Evolutionary conservation across 1,140 invertebrate genomes (phyloP).

Genomic region (Drosophila sturtevanti): DNA sequence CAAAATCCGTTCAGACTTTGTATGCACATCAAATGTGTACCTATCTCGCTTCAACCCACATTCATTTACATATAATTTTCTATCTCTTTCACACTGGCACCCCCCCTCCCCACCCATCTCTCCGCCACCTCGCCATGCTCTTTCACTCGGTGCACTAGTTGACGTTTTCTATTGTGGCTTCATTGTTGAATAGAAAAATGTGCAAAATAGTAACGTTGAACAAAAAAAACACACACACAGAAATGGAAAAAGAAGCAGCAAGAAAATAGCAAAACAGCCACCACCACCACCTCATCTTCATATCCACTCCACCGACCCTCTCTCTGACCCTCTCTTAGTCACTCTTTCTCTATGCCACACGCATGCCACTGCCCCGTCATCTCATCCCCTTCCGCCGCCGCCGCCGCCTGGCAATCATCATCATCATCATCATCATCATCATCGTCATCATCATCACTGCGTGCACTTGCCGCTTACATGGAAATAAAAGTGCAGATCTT

Average conservation of each 20-base stretch:
- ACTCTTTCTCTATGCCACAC: slow-evolving; percentile 44
- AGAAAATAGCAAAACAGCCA: slow-evolving; percentile 74
- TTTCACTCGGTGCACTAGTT: slow-evolving; percentile 65
- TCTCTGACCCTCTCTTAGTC: neutral
- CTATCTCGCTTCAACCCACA: slow-evolving; percentile 65
- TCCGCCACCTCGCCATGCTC: neutral
- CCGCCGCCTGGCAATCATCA: slow-evolving; percentile 4
- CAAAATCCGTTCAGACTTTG: slow-evolving; percentile 80
- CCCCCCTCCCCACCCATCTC: too few species aligned
- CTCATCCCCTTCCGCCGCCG: slow-evolving; percentile 26
- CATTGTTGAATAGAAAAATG: slow-evolving; percentile 82
- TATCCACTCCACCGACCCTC: neutral
- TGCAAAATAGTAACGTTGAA: slow-evolving; percentile 79
- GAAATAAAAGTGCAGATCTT: slow-evolving; percentile 81
- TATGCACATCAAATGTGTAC: slow-evolving; percentile 66
- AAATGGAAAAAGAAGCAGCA: slow-evolving; percentile 37
- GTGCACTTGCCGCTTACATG: slow-evolving; percentile 75
- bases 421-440: slow-evolving; percentile 6
- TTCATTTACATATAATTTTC: slow-evolving; percentile 48
- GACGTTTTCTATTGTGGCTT: slow-evolving; percentile 79
- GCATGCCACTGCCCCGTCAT: slow-evolving; percentile 33
- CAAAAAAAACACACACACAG: slow-evolving; percentile 27
- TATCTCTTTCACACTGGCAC: slow-evolving; percentile 30
- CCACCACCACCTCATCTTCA: slow-evolving; percentile 3
- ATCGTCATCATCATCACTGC: slow-evolving; percentile 50